phyloP scores from a whole-genome alignment of 2,797 vertebrate genomes.

The Anguilla anguilla region DNA sequence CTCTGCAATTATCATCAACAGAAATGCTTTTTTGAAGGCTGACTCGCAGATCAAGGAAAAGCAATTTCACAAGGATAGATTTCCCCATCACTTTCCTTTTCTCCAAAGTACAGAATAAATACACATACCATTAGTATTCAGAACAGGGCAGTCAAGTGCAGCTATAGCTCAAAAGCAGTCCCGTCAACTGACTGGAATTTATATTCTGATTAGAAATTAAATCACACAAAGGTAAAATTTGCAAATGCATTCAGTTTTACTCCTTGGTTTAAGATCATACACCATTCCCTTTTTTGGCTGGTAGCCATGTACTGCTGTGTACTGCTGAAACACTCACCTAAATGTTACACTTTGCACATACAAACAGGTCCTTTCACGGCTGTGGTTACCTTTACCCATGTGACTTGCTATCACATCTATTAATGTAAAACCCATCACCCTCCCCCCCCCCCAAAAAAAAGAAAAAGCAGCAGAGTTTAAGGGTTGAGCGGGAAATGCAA shows the following conservation, averaged over 20 bases:
- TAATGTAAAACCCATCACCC: not conserved
- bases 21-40: slow-evolving; percentile 48
- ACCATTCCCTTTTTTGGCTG: not conserved
- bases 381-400: not conserved
- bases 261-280: not conserved
- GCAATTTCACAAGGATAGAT: slow-evolving; percentile 54
- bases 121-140: slow-evolving; percentile 50
- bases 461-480: not conserved
- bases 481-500: not conserved
- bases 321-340: not conserved
- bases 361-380: not conserved
- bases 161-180: slow-evolving; percentile 43
- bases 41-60: slow-evolving; percentile 45
- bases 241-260: not conserved
- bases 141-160: slow-evolving; percentile 39
- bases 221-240: not conserved
- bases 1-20: slow-evolving; percentile 62
- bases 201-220: not conserved
- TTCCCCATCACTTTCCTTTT: slow-evolving; percentile 43
- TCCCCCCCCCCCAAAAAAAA: too few relatives aligned
- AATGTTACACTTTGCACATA: not conserved
- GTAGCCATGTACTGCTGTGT: not conserved
- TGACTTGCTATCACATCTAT: not conserved
- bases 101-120: slow-evolving; percentile 33
- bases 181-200: not conserved